phyloP scores from a whole-genome alignment of 1,140 invertebrate genomes.

The Danaus plexippus region DNA sequence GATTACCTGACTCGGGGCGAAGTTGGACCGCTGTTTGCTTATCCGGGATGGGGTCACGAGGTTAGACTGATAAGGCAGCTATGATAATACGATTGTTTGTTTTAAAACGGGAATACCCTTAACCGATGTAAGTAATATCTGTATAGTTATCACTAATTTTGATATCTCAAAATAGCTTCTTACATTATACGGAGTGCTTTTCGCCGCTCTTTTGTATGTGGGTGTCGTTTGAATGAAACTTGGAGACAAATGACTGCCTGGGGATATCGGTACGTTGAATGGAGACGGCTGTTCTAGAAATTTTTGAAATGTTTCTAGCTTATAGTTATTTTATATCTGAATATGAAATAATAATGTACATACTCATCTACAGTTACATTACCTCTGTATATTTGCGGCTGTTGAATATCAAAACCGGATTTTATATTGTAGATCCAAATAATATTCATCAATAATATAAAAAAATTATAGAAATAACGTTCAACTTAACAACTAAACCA shows the following conservation, averaged over 20 bases:
- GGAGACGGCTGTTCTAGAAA: constrained; percentile 49
- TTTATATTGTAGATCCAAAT: no score
- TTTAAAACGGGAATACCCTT: constrained; percentile 17
- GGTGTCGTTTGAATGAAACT: constrained; percentile 52
- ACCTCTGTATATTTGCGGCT: no score
- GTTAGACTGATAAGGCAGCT: constrained; percentile 60
- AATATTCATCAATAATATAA: no score
- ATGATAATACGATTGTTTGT: constrained; percentile 7
- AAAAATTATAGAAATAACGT: no score
- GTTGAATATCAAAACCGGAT: no score
- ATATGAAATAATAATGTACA: no score
- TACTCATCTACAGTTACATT: no score
- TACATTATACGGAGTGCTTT: constrained; percentile 58
- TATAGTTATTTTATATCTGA: no score
- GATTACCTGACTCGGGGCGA: constrained; percentile 50
- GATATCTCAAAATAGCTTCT: constrained; percentile 16
- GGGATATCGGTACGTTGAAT: constrained; percentile 58
- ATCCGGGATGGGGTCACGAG: constrained; percentile 61
- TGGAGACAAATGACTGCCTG: constrained; percentile 46
- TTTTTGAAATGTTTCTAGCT: no score
- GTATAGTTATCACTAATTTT: constrained; percentile 1
- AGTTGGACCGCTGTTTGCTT: constrained; percentile 48
- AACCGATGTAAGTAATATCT: constrained; percentile 4
- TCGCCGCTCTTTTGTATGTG: constrained; percentile 49
- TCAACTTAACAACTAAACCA: no score